Evolutionary conservation across 2,797 vertebrate genomes (phyloP).

Genomic region (Cuniculus paca): DNA sequence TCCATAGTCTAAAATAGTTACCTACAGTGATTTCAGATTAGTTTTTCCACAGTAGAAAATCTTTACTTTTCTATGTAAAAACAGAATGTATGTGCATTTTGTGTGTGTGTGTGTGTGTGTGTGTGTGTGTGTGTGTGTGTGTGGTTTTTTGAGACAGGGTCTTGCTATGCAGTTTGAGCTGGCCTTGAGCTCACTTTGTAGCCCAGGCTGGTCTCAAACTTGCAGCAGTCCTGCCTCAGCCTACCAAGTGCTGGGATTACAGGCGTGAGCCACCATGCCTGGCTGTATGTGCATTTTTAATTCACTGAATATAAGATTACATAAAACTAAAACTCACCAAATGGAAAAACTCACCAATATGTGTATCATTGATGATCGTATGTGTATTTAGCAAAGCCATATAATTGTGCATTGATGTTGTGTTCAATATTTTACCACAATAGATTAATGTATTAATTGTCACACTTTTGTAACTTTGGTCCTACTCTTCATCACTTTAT

Average conservation of each 20-base stretch:
- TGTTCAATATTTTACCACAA: not conserved
- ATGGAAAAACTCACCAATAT: not conserved
- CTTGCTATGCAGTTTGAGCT: too few species aligned
- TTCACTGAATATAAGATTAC: not conserved
- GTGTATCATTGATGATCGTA: not conserved
- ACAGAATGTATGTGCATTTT: not conserved
- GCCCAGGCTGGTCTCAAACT: too few species aligned
- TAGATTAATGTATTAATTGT: not conserved
- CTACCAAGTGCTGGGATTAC: too few species aligned
- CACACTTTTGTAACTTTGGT: not conserved
- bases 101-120: too few species aligned
- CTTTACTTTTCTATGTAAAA: conserved; percentile 43
- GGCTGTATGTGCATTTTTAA: not conserved
- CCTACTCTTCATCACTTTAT: not conserved
- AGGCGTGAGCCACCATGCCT: too few species aligned
- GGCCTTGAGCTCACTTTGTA: too few species aligned
- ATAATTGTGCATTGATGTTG: not conserved
- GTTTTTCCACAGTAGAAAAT: conserved; percentile 8
- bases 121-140: too few species aligned
- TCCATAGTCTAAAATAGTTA: not conserved
- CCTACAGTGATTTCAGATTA: not conserved
- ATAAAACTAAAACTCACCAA: not conserved
- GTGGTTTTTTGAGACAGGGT: too few species aligned
- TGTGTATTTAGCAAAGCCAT: not conserved
- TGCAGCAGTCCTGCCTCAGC: too few species aligned